Conservation (phyloP, 2,888 invertebrate species). For the Cheilosia variabilis region DNA sequence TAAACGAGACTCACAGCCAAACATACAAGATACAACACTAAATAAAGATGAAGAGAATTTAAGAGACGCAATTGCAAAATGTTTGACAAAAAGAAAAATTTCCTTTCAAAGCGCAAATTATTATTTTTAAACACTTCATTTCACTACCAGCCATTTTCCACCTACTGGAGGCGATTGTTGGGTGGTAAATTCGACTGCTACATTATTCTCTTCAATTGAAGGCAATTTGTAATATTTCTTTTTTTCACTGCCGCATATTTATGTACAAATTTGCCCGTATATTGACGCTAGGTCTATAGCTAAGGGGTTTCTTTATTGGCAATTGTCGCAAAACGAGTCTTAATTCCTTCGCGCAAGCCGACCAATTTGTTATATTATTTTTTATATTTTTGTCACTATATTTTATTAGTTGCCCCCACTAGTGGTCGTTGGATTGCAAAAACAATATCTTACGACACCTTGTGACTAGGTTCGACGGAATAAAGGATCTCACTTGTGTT, state of each 20-base stretch:
- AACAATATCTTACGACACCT: slow-evolving; percentile 32
- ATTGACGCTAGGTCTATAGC: neutral
- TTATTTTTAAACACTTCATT: slow-evolving; percentile 32
- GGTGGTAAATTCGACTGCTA: slow-evolving; percentile 18
- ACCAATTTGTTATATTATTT: neutral
- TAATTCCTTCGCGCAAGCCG: slow-evolving; percentile 1
- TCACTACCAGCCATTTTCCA: slow-evolving; percentile 34
- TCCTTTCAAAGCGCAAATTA: slow-evolving; percentile 16
- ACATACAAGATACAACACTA: neutral
- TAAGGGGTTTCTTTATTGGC: neutral
- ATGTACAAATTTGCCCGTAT: neutral
- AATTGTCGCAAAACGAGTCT: slow-evolving; percentile 3
- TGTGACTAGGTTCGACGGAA: slow-evolving; percentile 3
- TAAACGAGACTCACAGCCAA: slow-evolving; percentile 5
- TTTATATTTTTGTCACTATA: neutral
- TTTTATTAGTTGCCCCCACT: neutral
- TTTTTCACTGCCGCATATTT: slow-evolving; percentile 9
- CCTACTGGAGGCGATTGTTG: slow-evolving; percentile 7
- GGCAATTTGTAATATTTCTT: neutral
- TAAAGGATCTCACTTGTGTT: neutral
- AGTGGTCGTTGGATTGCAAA: slow-evolving; percentile 4
- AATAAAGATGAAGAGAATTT: neutral
- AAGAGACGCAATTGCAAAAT: neutral
- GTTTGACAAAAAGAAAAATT: neutral
- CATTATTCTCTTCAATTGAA: slow-evolving; percentile 11